Evolutionary conservation across 2,797 vertebrate species (phyloP), one percentile per base, ranked within the genome.

Genomic region (Rhodeus uyekii): DNA sequence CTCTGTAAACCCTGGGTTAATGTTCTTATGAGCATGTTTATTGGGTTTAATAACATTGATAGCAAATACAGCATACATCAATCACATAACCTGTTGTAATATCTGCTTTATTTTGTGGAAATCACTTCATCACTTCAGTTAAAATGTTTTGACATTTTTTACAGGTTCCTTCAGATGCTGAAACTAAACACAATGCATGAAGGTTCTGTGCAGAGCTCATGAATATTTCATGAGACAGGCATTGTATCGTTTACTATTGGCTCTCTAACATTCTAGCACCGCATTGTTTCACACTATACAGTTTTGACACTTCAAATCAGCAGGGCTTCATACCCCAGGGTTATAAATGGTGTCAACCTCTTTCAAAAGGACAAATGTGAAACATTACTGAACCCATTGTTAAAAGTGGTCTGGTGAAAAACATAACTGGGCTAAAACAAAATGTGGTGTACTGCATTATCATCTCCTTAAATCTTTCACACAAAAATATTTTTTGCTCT

Each of bases 241-340:
- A 80, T 80, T 80, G 65, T 80, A 58, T 34, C 13, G 3, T 71
- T 60, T 80, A 80, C 60, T 65, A 80, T 71, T 80, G 78, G 36
- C 65, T 69, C 65, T 80, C 44, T 72, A 65, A 74, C 64, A 71
- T 53, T 69, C 78, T 42, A n/a, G 48, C 2, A 0, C 18, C 0
- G 34, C 68, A 39, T 16, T 81, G 42, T 61, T 73, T 72, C 68
- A 24, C 42, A 24, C 60, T 48, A 27, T 48, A 61, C 16, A 44
- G 42, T 77, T 48, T 69, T 79, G 63, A n/a, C 76, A 69, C 16
- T n/a, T 36, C 18, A 60, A 27, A 18, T 60, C 27, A 71, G 48
- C 38, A 71, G 65, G 3, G 14, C 36, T 68, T 39, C 36, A 79
- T 42, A 32, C 42, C n/a, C 64, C 34, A 22, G 8, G 36, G 64